Conservation (phyloP, 1,140 invertebrate species). For the Temnothorax curvispinosus region DNA sequence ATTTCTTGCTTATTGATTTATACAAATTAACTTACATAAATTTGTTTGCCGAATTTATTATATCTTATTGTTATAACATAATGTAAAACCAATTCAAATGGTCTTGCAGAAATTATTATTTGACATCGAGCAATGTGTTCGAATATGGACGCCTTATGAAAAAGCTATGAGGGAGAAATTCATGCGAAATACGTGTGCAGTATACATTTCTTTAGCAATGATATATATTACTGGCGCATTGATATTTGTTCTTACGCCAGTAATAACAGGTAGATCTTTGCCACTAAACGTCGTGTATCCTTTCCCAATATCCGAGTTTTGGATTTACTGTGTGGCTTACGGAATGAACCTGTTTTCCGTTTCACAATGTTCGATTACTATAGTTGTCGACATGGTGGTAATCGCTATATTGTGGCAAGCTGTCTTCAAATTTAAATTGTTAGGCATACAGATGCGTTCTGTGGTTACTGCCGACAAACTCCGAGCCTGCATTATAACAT, state of each 20-base stretch:
- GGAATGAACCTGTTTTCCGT: slow-evolving; percentile 5
- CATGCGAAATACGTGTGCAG: not conserved
- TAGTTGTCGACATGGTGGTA: slow-evolving; percentile 39
- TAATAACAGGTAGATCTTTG: not conserved
- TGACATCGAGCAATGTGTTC: not conserved
- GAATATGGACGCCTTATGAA: not conserved
- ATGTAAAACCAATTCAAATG: not conserved
- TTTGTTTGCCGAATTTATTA: not conserved
- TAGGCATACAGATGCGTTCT: not conserved
- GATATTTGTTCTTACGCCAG: not conserved
- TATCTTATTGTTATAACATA: not conserved
- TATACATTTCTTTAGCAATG: not conserved
- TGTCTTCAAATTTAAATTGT: slow-evolving; percentile 16
- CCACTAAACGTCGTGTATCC: slow-evolving; percentile 35
- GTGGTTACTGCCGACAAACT: not conserved
- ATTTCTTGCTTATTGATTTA: not conserved
- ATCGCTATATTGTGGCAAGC: slow-evolving; percentile 39
- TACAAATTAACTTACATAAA: not conserved
- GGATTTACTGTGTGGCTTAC: slow-evolving; percentile 1
- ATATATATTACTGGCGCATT: not conserved
- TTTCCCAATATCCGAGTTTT: slow-evolving; percentile 17
- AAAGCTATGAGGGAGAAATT: not conserved
- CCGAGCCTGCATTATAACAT: not conserved
- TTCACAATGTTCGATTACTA: not conserved
- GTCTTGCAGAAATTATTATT: slow-evolving; percentile 18